These are phyloP conservation scores for Rachycentron canadum DNA, from an alignment of 2,797 vertebrate genomes.

Conservation along the genomic window DNA sequence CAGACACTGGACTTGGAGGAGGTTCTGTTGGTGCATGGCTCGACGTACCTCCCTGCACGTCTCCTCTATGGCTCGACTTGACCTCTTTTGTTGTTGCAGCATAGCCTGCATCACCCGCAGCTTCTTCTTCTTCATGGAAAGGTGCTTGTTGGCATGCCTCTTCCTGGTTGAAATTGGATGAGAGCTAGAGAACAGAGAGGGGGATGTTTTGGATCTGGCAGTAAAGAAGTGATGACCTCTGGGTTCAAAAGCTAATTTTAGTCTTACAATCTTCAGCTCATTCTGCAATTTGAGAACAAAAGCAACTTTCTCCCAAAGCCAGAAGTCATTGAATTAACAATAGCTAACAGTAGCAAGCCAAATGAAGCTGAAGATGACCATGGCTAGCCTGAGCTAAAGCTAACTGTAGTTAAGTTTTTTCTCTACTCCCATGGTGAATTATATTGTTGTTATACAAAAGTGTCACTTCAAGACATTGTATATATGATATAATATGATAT, in stretches of 20 bases:
- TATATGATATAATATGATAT: too few species aligned
- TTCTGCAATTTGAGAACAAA: not conserved
- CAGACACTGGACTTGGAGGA: constrained; percentile 96
- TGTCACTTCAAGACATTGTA: not conserved
- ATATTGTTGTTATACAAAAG: too few species aligned
- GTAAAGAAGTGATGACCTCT: not conserved
- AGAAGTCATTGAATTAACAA: not conserved
- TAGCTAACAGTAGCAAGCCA: not conserved
- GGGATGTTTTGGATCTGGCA: not conserved
- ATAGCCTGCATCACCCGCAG: constrained; percentile 94
- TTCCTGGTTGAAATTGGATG: constrained; percentile 86
- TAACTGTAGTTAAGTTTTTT: too few species aligned
- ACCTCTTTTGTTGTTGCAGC: constrained; percentile 93
- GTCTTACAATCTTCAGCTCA: rapidly evolving
- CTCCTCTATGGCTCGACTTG: constrained; percentile 94
- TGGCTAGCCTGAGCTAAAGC: not conserved
- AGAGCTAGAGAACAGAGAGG: constrained; percentile 70
- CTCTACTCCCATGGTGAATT: too few species aligned
- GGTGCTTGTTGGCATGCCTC: constrained; percentile 81
- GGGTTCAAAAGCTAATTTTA: not conserved
- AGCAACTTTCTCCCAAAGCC: not conserved
- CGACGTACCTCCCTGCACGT: constrained; percentile 94
- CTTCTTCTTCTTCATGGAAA: constrained; percentile 90
- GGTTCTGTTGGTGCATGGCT: constrained; percentile 95
- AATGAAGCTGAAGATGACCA: not conserved